These are phyloP conservation scores for Hofmannophila pseudospretella DNA, from an alignment of 2,888 invertebrate species.

Conservation along the genomic window DNA sequence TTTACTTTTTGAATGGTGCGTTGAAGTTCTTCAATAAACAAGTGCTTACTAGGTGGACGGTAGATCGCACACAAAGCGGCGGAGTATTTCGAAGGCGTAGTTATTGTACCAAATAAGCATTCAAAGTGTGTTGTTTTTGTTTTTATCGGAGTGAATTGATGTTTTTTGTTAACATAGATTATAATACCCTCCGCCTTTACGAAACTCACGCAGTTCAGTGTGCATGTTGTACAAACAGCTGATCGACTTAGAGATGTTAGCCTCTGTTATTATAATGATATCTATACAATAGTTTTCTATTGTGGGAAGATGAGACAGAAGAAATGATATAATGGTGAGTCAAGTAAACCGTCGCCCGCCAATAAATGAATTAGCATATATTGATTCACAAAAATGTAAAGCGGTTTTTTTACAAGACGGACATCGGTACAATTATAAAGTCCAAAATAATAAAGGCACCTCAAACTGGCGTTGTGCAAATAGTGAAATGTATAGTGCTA, in stretches of 20 bases:
- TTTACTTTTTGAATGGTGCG: not conserved
- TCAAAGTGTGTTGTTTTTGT: constrained; percentile 12
- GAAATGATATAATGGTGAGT: too few relatives aligned
- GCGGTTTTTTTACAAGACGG: too few relatives aligned
- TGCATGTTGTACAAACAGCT: constrained; percentile 15
- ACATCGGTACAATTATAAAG: too few relatives aligned
- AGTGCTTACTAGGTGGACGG: constrained; percentile 13
- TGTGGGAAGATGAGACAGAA: too few relatives aligned
- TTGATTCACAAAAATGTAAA: too few relatives aligned
- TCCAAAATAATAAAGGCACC: too few relatives aligned
- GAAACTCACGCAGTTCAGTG: constrained; percentile 8
- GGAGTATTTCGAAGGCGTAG: constrained; percentile 8
- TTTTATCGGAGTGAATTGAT: constrained; percentile 8
- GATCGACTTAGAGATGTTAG: constrained; percentile 11
- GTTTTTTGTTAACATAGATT: constrained; percentile 13
- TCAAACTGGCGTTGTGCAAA: too few relatives aligned
- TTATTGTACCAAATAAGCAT: constrained; percentile 10
- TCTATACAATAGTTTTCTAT: too few relatives aligned
- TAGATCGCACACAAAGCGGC: constrained; percentile 11
- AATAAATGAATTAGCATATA: too few relatives aligned
- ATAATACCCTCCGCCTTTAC: constrained; percentile 16
- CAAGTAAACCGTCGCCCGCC: too few relatives aligned
- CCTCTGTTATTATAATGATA: constrained; percentile 14
- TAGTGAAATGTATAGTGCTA: too few relatives aligned
- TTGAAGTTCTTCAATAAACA: constrained; percentile 13